These are phyloP conservation scores for Stegostoma tigrinum DNA, from an alignment of 2,113 vertebrate genomes.

Conservation along the genomic window DNA sequence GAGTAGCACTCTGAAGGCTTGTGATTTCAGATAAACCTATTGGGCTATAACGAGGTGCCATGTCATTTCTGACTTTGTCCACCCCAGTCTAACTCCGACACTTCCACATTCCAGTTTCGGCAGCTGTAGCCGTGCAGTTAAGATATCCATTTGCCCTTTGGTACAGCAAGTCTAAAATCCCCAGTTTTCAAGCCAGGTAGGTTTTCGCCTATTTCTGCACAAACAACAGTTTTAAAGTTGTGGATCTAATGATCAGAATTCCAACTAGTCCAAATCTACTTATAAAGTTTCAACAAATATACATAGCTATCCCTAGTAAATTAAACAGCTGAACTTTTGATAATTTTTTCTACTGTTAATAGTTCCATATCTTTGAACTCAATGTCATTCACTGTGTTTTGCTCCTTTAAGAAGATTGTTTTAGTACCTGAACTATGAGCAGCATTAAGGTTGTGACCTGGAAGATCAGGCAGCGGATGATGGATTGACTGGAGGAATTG, in stretches of 20 bases:
- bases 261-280: neutral
- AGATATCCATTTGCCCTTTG: neutral
- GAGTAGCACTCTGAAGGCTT: no score
- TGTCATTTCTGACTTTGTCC: no score
- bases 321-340: neutral
- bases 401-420: neutral
- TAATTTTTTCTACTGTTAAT: neutral
- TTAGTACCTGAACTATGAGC: constrained; percentile 30
- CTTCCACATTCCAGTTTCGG: no score
- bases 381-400: neutral
- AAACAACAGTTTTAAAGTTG: neutral
- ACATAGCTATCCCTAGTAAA: neutral
- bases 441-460: constrained; percentile 38
- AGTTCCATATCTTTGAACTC: neutral
- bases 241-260: neutral
- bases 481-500: constrained; percentile 76
- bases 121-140: neutral
- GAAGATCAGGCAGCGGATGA: constrained; percentile 53
- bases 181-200: neutral
- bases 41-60: no score
- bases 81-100: no score
- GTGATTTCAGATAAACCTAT: no score
- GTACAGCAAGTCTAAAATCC: neutral
- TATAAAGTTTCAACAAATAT: neutral
- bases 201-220: neutral